Percentiles rank a stretch among this genome's conserved stretches.
Conservation (phyloP, 2,113 vertebrate genomes). For the Oostethus manadensis region DNA sequence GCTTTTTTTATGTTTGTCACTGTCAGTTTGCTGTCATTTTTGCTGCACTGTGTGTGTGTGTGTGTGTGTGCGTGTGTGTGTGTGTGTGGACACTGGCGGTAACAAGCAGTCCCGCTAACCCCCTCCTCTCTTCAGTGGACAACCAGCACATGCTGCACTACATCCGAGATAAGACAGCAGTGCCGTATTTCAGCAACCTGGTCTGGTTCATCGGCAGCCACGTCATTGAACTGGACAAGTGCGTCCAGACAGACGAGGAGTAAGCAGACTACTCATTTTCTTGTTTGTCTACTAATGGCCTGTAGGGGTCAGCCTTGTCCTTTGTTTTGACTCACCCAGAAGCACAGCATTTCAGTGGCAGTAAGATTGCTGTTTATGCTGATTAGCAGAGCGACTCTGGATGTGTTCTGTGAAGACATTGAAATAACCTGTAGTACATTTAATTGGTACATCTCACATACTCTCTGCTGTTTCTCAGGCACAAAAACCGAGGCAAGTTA, state of each 20-base stretch:
- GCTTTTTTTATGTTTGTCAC: not conserved
- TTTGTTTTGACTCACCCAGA: not conserved
- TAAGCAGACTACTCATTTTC: constrained; percentile 61
- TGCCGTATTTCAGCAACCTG: constrained; percentile 97
- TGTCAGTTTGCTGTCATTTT: not conserved
- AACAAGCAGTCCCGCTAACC: constrained; percentile 21
- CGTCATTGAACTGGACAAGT: constrained; percentile 96
- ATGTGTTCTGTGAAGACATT: not conserved
- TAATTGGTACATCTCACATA: not conserved
- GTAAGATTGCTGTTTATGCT: not conserved
- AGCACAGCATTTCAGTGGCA: not conserved
- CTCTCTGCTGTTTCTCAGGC: constrained; percentile 66
- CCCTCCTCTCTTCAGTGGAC: constrained; percentile 77
- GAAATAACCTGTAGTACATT: not conserved
- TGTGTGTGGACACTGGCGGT: not conserved
- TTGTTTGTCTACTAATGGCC: constrained; percentile 12
- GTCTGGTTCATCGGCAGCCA: constrained; percentile 99
- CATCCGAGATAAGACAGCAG: constrained; percentile 95
- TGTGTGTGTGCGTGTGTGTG: not conserved
- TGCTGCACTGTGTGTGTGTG: not conserved
- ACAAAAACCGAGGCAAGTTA: constrained; percentile 90
- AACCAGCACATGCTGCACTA: constrained; percentile 99
- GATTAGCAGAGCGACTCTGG: no score
- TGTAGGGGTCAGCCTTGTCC: constrained; percentile 45
- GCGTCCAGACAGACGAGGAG: constrained; percentile 97